A percentile compares a stretch with the other conserved stretches of the same genome.
Conservation (phyloP, 2,888 invertebrate genomes). For the Eilema griseolum region DNA sequence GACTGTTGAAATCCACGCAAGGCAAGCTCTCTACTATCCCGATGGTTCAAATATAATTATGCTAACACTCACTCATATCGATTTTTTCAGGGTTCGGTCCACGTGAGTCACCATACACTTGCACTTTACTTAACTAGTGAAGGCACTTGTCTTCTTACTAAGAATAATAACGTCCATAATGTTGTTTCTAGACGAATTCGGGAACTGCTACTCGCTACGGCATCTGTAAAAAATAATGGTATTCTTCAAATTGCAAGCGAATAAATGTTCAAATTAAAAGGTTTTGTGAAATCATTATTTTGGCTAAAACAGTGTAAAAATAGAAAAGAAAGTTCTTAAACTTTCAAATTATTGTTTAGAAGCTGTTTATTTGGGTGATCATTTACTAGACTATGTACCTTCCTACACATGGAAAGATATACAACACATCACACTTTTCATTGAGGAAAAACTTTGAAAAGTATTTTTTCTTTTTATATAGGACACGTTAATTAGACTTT, state of each 20-base stretch:
- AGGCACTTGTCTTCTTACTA: constrained; percentile 75
- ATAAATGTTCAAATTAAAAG: too few species aligned
- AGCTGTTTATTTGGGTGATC: too few species aligned
- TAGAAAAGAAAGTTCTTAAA: too few species aligned
- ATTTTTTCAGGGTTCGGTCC: constrained; percentile 30
- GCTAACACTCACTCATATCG: constrained; percentile 26
- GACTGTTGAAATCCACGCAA: constrained; percentile 4
- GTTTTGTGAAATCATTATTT: too few species aligned
- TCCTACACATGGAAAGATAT: too few species aligned
- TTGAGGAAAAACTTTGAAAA: too few species aligned
- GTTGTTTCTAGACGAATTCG: constrained; percentile 58
- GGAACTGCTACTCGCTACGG: constrained; percentile 67
- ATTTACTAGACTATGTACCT: too few species aligned
- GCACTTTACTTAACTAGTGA: constrained; percentile 56
- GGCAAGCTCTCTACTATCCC: not conserved
- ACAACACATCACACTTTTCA: too few species aligned
- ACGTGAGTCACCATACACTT: constrained; percentile 26
- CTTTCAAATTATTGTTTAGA: too few species aligned
- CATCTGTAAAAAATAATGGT: constrained; percentile 61
- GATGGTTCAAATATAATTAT: constrained; percentile 21
- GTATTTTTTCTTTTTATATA: too few species aligned
- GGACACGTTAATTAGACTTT: too few species aligned
- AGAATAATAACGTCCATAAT: constrained; percentile 69
- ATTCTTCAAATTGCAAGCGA: not conserved
- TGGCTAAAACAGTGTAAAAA: too few species aligned